phyloP scores from a whole-genome alignment of 2,113 vertebrate genomes.

The Neogobius melanostomus region DNA sequence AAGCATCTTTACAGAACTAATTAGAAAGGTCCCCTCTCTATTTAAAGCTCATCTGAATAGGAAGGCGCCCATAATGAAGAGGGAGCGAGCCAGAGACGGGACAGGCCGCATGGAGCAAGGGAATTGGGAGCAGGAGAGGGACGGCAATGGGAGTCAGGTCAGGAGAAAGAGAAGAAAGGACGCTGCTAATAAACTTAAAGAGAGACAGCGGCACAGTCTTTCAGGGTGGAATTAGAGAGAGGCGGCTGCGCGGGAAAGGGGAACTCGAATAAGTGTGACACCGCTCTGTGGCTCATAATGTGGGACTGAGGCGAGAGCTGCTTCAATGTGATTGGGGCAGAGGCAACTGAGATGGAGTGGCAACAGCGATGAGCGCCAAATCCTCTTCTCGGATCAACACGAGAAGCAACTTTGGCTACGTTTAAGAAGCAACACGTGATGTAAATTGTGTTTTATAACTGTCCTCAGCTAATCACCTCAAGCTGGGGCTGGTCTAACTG shows the following conservation, averaged over 20 bases:
- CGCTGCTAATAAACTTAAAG: slow-evolving; percentile 58
- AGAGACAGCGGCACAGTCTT: slow-evolving; percentile 47
- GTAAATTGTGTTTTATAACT: slow-evolving; percentile 2
- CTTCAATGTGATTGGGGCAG: slow-evolving; percentile 56
- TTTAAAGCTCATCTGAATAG: slow-evolving; percentile 76
- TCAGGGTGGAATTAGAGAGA: slow-evolving; percentile 63
- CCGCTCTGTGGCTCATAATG: slow-evolving; percentile 41
- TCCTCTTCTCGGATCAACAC: slow-evolving; percentile 17
- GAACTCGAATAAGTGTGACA: slow-evolving; percentile 74
- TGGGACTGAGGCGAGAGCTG: slow-evolving; percentile 45
- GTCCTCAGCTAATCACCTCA: no score
- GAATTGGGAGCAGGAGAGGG: slow-evolving; percentile 13
- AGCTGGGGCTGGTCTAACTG: no score
- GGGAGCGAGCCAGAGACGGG: slow-evolving; percentile 39
- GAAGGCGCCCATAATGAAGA: slow-evolving; percentile 58
- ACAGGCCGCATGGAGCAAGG: slow-evolving; percentile 33
- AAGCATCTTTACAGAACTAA: slow-evolving; percentile 79
- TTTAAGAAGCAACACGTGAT: slow-evolving; percentile 1
- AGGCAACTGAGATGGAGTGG: slow-evolving; percentile 45
- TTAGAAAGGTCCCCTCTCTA: slow-evolving; percentile 71
- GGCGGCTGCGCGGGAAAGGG: slow-evolving; percentile 53
- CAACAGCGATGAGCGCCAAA: slow-evolving; percentile 36
- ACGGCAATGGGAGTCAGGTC: slow-evolving; percentile 11
- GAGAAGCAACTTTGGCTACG: background rate
- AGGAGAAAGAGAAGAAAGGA: slow-evolving; percentile 25